Percentiles rank a stretch among this genome's conserved stretches.
These are phyloP conservation scores for Cheilosia urbana DNA, from an alignment of 2,888 invertebrate genomes.

Conservation along the genomic window DNA sequence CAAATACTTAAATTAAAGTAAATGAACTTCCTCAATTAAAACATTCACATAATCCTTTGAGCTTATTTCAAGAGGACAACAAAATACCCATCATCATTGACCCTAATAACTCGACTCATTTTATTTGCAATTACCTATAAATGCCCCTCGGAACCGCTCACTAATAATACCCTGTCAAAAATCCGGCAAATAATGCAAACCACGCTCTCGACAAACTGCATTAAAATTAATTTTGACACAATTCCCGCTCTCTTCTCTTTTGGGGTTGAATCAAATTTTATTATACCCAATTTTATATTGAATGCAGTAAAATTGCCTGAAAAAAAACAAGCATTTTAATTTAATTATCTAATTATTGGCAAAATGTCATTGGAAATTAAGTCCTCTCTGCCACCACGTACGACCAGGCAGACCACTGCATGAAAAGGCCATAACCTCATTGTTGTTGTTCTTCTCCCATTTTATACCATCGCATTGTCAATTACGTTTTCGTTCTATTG, in stretches of 20 bases:
- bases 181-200: constrained; percentile 26
- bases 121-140: background rate
- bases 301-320: constrained; percentile 24
- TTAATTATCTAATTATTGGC: constrained; percentile 72
- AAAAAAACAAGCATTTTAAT: constrained; percentile 60
- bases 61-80: background rate
- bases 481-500: background rate
- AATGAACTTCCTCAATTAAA: background rate
- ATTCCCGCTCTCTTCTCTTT: constrained; percentile 38
- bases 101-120: background rate
- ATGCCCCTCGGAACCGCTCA: background rate
- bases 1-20: too few relatives aligned
- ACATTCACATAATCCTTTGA: background rate
- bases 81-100: too few relatives aligned
- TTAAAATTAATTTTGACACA: constrained; percentile 61
- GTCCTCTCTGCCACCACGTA: constrained; percentile 43
- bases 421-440: constrained; percentile 32
- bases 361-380: constrained; percentile 68
- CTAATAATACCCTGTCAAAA: constrained; percentile 5
- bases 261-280: constrained; percentile 60
- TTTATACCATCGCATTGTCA: background rate
- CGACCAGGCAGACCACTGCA: background rate
- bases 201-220: constrained; percentile 35
- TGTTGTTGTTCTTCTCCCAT: background rate
- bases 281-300: constrained; percentile 36